Base-by-base conservation (phyloP, 2,888 invertebrate species). In the Pheosia tremula region DNA sequence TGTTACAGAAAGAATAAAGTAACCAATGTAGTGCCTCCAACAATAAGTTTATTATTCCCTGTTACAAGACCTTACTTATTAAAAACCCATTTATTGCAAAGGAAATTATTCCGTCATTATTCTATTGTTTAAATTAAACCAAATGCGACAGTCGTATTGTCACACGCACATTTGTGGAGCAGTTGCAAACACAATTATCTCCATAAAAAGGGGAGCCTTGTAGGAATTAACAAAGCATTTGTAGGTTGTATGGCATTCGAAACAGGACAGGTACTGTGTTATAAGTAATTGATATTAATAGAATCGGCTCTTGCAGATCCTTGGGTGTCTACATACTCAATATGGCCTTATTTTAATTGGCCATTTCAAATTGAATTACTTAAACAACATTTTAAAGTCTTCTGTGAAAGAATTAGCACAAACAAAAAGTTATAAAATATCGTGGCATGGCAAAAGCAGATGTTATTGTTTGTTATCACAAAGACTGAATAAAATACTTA, bases 111-210 rank as follows among this genome's bases (percentile, higher is more conserved):
- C 53, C 36, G 0, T 24, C 53, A 54, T 54, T 37, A 54, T 4
- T 54, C 36, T 45, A 45, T 45, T 43, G 55, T 55, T 59, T 38
- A 50, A 60, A 61, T 24, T 47, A 36, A 53, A 36, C 41, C 5
- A 59, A 55, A 13, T 6, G 47, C 38, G 43, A 54, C 45, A 9
- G 50, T 61, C 45, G 58, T 59, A 71, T 69, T 72, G 70, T 72
- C 59, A 10, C 58, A 56, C 65, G 62, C n/a, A 67, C 73, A 74
- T 70, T 53, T 68, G 75, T 70, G 41, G 60, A 69, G 75, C 79
- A 80, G 80, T 56, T 56, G 56, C 56, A 11, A 36, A 45, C 45
- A 56, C 56, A 56, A 56, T 56, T 56, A 56, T 45, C 9, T 8
- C 10, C 5, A 37, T 4, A 36, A 72, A 62, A 60, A 63, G 50